Percentiles rank a stretch among this genome's conserved stretches.
phyloP scores from a whole-genome alignment of 2,797 vertebrate species.

The Myotis myotis region DNA sequence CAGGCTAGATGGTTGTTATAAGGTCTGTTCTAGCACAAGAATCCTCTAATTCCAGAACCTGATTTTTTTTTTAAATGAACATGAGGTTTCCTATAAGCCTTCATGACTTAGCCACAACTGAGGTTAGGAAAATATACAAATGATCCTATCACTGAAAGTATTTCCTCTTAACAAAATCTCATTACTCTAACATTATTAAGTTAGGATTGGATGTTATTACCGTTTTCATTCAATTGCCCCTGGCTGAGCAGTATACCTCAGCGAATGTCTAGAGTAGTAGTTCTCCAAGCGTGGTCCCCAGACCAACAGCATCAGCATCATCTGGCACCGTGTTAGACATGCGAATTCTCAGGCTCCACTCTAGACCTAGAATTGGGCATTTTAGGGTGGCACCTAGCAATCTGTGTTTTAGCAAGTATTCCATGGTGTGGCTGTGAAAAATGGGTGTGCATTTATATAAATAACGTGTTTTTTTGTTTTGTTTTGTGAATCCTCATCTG shows the following conservation, averaged over 20 bases:
- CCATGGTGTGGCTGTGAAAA: not conserved
- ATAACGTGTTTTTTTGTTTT: not conserved
- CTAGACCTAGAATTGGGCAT: not conserved
- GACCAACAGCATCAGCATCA: not conserved
- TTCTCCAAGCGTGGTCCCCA: not conserved
- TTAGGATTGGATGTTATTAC: not conserved
- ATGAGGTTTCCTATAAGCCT: not conserved
- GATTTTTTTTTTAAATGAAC: not conserved
- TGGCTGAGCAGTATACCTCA: not conserved
- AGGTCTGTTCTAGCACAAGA: not conserved
- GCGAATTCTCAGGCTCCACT: not conserved
- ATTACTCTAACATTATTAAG: conserved; percentile 1
- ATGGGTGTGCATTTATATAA: not conserved
- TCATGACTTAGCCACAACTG: not conserved
- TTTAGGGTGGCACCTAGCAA: not conserved
- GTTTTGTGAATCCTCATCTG: too few relatives aligned
- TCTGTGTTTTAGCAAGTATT: conserved; percentile 23
- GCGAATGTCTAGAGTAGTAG: not conserved
- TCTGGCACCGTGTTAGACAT: not conserved
- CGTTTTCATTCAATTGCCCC: not conserved
- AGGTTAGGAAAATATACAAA: conserved; percentile 22
- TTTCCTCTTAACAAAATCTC: conserved; percentile 5
- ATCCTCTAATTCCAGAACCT: not conserved
- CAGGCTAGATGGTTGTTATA: not conserved
- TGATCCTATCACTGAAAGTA: not conserved